Conservation (phyloP, 2,888 invertebrate species). For the Caenorhabditis angaria region DNA sequence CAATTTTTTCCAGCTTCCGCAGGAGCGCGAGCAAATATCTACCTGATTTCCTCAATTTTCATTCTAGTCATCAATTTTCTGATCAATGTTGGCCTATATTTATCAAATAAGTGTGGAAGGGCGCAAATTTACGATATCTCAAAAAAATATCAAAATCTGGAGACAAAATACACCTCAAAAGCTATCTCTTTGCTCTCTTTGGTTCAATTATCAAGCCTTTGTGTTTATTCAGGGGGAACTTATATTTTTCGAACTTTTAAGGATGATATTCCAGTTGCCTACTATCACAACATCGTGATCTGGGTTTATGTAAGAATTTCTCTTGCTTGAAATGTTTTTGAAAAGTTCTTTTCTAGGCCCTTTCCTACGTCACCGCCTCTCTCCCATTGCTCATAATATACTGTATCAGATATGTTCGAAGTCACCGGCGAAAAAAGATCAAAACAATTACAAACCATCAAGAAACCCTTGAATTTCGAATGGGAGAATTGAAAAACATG, state of each 20-base stretch:
- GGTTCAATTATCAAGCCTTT: neutral
- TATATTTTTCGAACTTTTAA: neutral
- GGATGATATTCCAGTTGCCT: neutral
- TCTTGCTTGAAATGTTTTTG: neutral
- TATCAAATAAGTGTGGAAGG: neutral
- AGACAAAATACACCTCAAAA: neutral
- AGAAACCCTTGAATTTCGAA: slow-evolving; percentile 20
- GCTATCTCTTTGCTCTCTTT: neutral
- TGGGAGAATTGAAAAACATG: slow-evolving; percentile 19
- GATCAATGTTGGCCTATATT: neutral
- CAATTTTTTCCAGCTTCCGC: neutral
- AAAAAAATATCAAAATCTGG: neutral
- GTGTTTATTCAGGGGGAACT: slow-evolving; percentile 6
- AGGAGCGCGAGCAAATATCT: neutral
- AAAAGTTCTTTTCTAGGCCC: slow-evolving; percentile 9
- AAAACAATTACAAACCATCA: neutral
- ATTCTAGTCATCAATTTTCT: neutral
- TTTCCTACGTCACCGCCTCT: slow-evolving; percentile 23
- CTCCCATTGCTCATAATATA: slow-evolving; percentile 25
- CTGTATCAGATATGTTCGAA: slow-evolving; percentile 8
- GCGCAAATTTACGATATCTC: neutral
- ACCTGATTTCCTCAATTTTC: neutral
- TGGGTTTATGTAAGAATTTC: slow-evolving; percentile 32
- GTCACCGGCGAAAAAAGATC: neutral
- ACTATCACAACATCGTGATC: slow-evolving; percentile 7